Conservation (phyloP, 2,797 vertebrate species). For the Neoniphon sammara region DNA sequence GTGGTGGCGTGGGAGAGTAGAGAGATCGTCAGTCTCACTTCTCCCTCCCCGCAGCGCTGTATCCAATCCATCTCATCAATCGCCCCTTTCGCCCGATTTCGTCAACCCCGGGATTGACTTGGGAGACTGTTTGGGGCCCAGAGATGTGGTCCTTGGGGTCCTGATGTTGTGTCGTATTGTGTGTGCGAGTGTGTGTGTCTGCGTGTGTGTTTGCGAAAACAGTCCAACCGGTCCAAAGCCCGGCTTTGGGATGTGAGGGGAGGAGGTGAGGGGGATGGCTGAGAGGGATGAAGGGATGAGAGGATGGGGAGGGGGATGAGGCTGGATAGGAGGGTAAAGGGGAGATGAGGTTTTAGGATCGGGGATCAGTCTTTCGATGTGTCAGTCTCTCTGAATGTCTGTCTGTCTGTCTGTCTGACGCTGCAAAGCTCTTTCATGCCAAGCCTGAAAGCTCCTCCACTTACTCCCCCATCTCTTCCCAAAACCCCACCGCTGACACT, state of each 20-base stretch:
- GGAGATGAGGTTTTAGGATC: slow-evolving; percentile 73
- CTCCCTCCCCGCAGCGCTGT: slow-evolving; percentile 51
- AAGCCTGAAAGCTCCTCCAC: slow-evolving; percentile 63
- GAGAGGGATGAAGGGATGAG: slow-evolving; percentile 65
- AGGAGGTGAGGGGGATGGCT: slow-evolving; percentile 56
- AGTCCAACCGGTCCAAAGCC: slow-evolving; percentile 58
- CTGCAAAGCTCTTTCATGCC: slow-evolving; percentile 59
- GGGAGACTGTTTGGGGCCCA: slow-evolving; percentile 59
- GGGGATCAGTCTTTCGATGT: slow-evolving; percentile 64
- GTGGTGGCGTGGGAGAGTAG: slow-evolving; percentile 82
- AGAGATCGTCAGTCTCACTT: slow-evolving; percentile 74
- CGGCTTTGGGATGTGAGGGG: slow-evolving; percentile 59
- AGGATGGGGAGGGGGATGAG: slow-evolving; percentile 33
- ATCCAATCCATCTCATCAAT: slow-evolving; percentile 66
- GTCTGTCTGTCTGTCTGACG: slow-evolving; percentile 51
- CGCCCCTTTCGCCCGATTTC: slow-evolving; percentile 75
- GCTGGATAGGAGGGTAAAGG: slow-evolving; percentile 59
- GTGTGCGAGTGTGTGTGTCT: slow-evolving; percentile 15
- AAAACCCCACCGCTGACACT: slow-evolving; percentile 27
- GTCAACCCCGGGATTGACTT: slow-evolving; percentile 75
- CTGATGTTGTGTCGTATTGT: slow-evolving; percentile 45
- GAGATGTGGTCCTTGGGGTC: slow-evolving; percentile 59
- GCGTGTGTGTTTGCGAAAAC: slow-evolving; percentile 48
- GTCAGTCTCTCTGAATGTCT: slow-evolving; percentile 47
- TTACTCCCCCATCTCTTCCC: slow-evolving; percentile 47